Evolutionary conservation across 2,888 invertebrate species (phyloP).

Genomic region (Steinernema scapterisci): DNA sequence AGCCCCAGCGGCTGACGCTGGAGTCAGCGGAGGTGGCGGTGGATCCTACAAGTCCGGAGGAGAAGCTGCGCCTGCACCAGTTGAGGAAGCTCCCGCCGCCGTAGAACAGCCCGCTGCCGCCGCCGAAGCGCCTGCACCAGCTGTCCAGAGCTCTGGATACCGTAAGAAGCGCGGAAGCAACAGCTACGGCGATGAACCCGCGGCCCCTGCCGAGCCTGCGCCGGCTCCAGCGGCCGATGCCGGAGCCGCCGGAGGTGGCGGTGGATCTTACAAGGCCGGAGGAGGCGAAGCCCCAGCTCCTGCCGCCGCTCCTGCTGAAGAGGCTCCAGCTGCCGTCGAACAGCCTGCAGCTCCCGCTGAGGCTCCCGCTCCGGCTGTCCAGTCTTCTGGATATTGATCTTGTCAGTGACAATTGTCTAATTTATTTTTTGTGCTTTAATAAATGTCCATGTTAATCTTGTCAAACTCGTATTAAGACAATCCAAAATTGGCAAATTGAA

Average conservation of each 20-base stretch:
- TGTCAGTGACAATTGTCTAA: too few relatives aligned
- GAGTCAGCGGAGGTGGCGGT: too few relatives aligned
- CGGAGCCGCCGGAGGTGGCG: slow-evolving; percentile 16
- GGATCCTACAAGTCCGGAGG: too few relatives aligned
- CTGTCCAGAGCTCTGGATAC: slow-evolving; percentile 34
- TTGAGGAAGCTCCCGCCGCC: slow-evolving; percentile 1
- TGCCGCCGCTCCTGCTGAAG: neutral
- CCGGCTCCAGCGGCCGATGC: slow-evolving; percentile 39
- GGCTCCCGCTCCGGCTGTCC: slow-evolving; percentile 18
- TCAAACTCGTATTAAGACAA: too few relatives aligned
- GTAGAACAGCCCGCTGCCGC: slow-evolving; percentile 13
- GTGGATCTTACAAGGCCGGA: neutral
- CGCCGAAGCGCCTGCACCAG: slow-evolving; percentile 24
- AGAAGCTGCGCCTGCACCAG: neutral
- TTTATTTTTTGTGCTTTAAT: too few relatives aligned
- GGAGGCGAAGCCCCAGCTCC: too few relatives aligned
- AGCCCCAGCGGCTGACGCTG: too few relatives aligned
- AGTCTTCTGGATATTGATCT: slow-evolving; percentile 29
- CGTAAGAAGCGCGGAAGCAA: slow-evolving; percentile 39
- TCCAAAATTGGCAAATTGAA: too few relatives aligned
- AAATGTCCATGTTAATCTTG: too few relatives aligned
- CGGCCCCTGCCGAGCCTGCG: slow-evolving; percentile 34
- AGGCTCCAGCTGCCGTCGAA: neutral
- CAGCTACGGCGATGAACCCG: slow-evolving; percentile 40
- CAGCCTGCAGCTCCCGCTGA: neutral